Base-by-base conservation (phyloP, 2,797 vertebrate species). In the Gymnocypris eckloni region DNA sequence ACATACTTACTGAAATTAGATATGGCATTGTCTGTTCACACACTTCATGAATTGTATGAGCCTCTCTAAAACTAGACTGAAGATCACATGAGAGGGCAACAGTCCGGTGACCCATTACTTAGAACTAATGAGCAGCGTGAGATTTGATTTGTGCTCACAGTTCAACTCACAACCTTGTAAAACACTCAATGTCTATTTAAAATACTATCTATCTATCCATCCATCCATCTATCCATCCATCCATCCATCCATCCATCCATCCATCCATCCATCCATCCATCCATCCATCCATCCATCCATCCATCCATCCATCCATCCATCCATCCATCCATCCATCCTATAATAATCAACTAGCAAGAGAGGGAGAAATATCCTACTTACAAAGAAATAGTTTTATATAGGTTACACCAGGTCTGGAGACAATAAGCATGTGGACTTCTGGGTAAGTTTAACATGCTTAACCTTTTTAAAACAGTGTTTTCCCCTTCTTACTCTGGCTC, bases 391-490 rank as follows among this genome's bases (percentile, higher is more conserved):
- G 6, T 33, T 66, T 84, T 41, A 43, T 28, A 16, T 13, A 89
- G 86, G 85, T 76, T 86, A 86, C 84, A 52, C 79, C 12, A 39
- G 12, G 28, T 69, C 37, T n/a, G 85, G 75, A 87, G 88, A 85
- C 75, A 81, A 75, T 54, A 71, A 79, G 81, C 83, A 85, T 86
- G 78, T 78, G 82, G 43, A 70, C 86, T 45, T 83, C 54, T 70
- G 22, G 45, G 87, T 82, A 81, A 88, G 87, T 79, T 82, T 88
- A 87, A 86, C 69, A 83, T 86, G 82, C 90, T 82, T 86, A 90
- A 91, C 90, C 86, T 90, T 75, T 81, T 91, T 90, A 91, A 91
- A 88, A 89, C 86, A 72, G 90, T 87, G 81, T 91, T 92, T 90
- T 80, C 13, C 56, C 69, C 4, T 88, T 90, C 50, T 89, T 81